These are phyloP conservation scores for Dermochelys coriacea DNA, from an alignment of 2,797 vertebrate genomes.

Conservation along the genomic window DNA sequence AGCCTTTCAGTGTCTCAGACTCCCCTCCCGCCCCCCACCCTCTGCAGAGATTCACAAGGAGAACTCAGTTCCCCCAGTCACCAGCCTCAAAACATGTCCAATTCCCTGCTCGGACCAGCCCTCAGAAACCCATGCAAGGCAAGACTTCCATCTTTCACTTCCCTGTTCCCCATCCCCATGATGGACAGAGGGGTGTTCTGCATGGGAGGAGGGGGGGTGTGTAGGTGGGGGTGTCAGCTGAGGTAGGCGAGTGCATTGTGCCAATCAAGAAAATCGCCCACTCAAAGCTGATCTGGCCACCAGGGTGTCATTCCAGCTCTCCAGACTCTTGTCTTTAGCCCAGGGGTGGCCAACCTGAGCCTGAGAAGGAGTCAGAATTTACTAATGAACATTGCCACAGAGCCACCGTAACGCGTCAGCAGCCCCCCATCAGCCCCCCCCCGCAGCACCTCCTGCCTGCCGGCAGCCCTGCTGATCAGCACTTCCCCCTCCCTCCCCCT, in stretches of 20 bases:
- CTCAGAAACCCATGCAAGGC: not conserved
- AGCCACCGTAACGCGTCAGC: too few relatives aligned
- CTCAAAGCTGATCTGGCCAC: accelerated
- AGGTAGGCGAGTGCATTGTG: not conserved
- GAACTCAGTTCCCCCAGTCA: not conserved
- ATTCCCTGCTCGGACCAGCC: not conserved
- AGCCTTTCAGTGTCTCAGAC: not conserved
- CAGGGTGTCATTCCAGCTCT: not conserved
- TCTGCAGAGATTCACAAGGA: not conserved
- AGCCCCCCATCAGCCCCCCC: too few relatives aligned
- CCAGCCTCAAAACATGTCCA: not conserved
- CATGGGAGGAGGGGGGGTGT: accelerated
- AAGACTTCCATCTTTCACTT: conserved; percentile 1
- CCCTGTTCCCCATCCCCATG: accelerated
- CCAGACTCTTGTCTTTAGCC: not conserved
- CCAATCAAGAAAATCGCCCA: not conserved
- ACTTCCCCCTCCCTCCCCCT: too few relatives aligned
- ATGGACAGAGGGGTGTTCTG: not conserved
- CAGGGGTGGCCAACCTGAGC: too few relatives aligned
- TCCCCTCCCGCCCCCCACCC: not conserved
- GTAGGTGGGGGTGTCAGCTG: not conserved
- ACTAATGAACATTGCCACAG: too few relatives aligned
- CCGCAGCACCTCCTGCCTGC: too few relatives aligned
- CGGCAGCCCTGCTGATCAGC: too few relatives aligned
- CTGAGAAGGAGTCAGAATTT: too few relatives aligned